These are phyloP conservation scores for Dipodomys ordii DNA, from an alignment of 2,113 vertebrate genomes.

Conservation along the genomic window DNA sequence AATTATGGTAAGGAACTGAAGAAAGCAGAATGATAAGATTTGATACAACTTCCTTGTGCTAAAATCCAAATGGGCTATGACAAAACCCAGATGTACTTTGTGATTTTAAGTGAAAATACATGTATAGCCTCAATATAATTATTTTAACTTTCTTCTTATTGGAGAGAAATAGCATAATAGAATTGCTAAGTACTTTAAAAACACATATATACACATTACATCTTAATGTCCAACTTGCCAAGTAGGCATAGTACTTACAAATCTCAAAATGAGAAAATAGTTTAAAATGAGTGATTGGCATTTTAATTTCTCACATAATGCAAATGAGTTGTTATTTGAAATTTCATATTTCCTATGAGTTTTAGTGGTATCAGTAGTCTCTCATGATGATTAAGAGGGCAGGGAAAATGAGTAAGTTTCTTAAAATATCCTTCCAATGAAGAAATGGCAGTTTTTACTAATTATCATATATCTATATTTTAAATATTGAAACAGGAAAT, in stretches of 20 bases:
- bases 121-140: slow-evolving; percentile 38
- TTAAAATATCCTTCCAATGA: slow-evolving; percentile 52
- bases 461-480: slow-evolving; percentile 37
- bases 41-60: slow-evolving; percentile 43
- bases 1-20: slow-evolving; percentile 42
- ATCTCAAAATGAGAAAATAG: slow-evolving; percentile 55
- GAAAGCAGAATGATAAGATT: slow-evolving; percentile 61
- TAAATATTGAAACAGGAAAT: slow-evolving; percentile 50
- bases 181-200: slow-evolving; percentile 54
- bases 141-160: slow-evolving; percentile 19
- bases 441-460: slow-evolving; percentile 29
- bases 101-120: slow-evolving; percentile 60
- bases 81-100: slow-evolving; percentile 43
- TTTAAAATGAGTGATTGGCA: not conserved
- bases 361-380: slow-evolving; percentile 45
- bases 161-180: slow-evolving; percentile 12
- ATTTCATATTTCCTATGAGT: slow-evolving; percentile 19
- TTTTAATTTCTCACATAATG: slow-evolving; percentile 26
- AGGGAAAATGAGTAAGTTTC: slow-evolving; percentile 62
- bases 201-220: not conserved
- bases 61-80: slow-evolving; percentile 63
- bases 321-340: slow-evolving; percentile 49
- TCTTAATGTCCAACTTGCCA: slow-evolving; percentile 48
- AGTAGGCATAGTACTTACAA: not conserved
- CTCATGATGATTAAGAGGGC: not conserved